A percentile compares a stretch with the other conserved stretches of the same genome.
Evolutionary conservation across 1,140 invertebrate genomes (phyloP).

Genomic region (Bilobella aurantiaca): DNA sequence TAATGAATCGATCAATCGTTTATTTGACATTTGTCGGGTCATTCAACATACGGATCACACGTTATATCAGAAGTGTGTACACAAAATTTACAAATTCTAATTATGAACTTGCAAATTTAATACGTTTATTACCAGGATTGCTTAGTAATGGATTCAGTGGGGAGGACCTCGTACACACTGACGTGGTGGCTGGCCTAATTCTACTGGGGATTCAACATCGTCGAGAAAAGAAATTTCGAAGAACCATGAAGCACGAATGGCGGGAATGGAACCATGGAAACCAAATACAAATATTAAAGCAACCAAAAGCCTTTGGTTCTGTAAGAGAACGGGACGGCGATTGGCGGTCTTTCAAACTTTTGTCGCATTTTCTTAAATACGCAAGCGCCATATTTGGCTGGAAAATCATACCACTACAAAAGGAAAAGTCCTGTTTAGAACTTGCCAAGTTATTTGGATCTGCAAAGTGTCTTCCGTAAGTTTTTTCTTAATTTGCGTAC

Average conservation of each 20-base stretch:
- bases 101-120: too few species aligned
- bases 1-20: too few species aligned
- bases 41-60: not conserved
- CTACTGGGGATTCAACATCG: constrained; percentile 53
- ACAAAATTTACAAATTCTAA: too few species aligned
- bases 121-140: not conserved
- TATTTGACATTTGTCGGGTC: too few species aligned
- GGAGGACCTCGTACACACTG: constrained; percentile 73
- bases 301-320: not conserved
- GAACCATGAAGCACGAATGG: not conserved
- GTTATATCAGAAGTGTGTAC: not conserved
- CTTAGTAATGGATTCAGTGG: not conserved
- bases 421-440: constrained; percentile 62
- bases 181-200: constrained; percentile 74
- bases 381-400: constrained; percentile 78
- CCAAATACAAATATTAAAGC: not conserved
- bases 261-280: not conserved
- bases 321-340: not conserved
- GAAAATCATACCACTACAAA: constrained; percentile 66
- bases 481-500: too few species aligned
- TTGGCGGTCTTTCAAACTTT: constrained; percentile 70
- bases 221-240: not conserved
- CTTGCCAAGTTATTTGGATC: constrained; percentile 57
- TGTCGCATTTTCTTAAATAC: constrained; percentile 62
- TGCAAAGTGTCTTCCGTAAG: constrained; percentile 60